Conservation (phyloP, 92 coral and sea anemone species). For the Parazoanthus atlanticus region DNA sequence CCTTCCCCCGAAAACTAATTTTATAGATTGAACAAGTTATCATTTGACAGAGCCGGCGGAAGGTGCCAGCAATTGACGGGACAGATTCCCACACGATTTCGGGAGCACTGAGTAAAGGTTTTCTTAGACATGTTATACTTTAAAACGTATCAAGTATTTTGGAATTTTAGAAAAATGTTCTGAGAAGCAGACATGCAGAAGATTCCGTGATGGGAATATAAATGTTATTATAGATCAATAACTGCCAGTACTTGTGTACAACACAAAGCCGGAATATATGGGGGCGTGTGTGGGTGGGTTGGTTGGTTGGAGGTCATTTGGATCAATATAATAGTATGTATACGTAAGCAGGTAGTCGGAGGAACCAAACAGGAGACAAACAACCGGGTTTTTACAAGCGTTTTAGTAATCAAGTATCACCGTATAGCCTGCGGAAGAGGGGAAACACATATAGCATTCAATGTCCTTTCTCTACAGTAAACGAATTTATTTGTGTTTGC, state of each 20-base stretch:
- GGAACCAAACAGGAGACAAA: not conserved
- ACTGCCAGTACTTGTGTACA: not conserved
- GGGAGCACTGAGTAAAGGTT: not conserved
- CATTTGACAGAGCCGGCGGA: too few relatives aligned
- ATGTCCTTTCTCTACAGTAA: not conserved
- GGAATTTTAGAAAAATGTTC: not conserved
- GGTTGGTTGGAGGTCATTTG: not conserved
- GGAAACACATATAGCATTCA: not conserved
- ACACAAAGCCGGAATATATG: not conserved
- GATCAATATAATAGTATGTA: not conserved
- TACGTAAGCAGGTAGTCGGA: not conserved
- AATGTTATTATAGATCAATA: too few relatives aligned
- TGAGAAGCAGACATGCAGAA: not conserved
- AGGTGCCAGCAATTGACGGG: too few relatives aligned
- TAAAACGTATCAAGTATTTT: too few relatives aligned
- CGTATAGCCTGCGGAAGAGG: not conserved
- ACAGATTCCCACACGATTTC: not conserved
- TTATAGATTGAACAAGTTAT: not conserved
- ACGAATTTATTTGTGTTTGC: too few relatives aligned
- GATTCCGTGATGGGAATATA: not conserved
- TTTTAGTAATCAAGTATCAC: not conserved
- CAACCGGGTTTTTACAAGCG: not conserved
- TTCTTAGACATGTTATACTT: not conserved
- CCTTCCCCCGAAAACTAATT: too few relatives aligned
- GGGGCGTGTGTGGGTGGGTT: slow-evolving; percentile 16